A percentile compares a stretch with the other conserved stretches of the same genome.
These are phyloP conservation scores for Erynnis tages DNA, from an alignment of 2,888 invertebrate species.

Conservation along the genomic window DNA sequence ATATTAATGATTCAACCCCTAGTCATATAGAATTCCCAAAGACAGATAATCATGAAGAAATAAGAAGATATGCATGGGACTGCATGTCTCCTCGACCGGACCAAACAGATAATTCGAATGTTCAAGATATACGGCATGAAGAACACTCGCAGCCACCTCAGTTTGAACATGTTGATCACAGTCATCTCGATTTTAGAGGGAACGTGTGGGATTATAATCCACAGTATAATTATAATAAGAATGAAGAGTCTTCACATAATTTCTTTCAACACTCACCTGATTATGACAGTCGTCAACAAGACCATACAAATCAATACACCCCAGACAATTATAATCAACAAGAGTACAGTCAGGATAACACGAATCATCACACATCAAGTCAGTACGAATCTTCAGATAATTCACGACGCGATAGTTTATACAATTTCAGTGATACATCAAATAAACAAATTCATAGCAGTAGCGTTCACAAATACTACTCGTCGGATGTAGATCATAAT, in stretches of 20 bases:
- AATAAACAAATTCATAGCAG: too few species aligned
- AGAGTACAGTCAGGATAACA: not conserved
- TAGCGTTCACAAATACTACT: not conserved
- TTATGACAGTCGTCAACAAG: not conserved
- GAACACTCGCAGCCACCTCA: not conserved
- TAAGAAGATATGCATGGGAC: constrained; percentile 63
- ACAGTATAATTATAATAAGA: constrained; percentile 35
- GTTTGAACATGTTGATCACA: constrained; percentile 6
- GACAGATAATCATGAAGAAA: constrained; percentile 49
- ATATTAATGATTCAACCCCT: constrained; percentile 38
- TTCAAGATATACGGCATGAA: constrained; percentile 31
- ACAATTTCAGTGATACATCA: constrained; percentile 30
- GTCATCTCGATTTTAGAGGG: constrained; percentile 12
- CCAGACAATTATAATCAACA: not conserved
- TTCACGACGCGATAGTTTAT: constrained; percentile 32
- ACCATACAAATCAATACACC: not conserved
- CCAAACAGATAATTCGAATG: constrained; percentile 12
- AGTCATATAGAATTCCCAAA: constrained; percentile 36
- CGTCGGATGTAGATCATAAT: constrained; percentile 18
- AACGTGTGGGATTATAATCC: constrained; percentile 30
- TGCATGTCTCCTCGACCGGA: constrained; percentile 41
- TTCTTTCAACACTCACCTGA: not conserved
- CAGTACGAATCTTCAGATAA: too few species aligned
- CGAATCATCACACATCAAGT: not conserved
- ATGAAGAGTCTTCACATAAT: constrained; percentile 22